Percentiles rank a stretch among this genome's conserved stretches.
Evolutionary conservation across 2,888 invertebrate genomes (phyloP).

Genomic region (Tinea semifulvella): DNA sequence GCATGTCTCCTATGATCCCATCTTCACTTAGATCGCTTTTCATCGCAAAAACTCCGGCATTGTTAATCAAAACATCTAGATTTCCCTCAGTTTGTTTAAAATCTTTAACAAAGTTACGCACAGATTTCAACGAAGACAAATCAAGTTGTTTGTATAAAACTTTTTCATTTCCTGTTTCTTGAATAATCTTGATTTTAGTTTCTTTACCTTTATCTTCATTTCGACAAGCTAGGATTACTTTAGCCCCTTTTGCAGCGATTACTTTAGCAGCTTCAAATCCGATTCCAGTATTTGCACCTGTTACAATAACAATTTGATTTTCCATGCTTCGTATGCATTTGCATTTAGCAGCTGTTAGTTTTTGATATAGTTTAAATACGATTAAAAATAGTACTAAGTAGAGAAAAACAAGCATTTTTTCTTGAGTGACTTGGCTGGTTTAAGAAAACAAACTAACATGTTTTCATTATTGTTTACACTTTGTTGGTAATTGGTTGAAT

Average conservation of each 20-base stretch:
- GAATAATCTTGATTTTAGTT: conserved; percentile 73
- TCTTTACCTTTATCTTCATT: conserved; percentile 76
- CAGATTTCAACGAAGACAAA: conserved; percentile 61
- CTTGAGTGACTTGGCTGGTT: background rate
- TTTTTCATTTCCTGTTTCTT: conserved; percentile 74
- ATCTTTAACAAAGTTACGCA: conserved; percentile 70
- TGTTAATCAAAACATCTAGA: conserved; percentile 71
- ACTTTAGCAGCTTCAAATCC: conserved; percentile 80
- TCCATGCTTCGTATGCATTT: background rate
- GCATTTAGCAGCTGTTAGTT: background rate
- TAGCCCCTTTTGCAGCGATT: conserved; percentile 77
- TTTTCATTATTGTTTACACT: no score
- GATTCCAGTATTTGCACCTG: conserved; percentile 86
- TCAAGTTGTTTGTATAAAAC: conserved; percentile 68
- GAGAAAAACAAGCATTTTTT: background rate
- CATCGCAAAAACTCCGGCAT: conserved; percentile 66
- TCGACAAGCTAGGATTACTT: conserved; percentile 77
- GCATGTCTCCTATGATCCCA: conserved; percentile 72
- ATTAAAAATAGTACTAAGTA: background rate
- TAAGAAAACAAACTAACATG: background rate
- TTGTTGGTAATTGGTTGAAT: no score
- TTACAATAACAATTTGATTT: conserved; percentile 74
- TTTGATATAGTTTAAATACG: background rate
- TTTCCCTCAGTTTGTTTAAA: conserved; percentile 61
- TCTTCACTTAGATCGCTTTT: conserved; percentile 64